These are phyloP conservation scores for Stictonetta naevosa DNA, from an alignment of 2,113 vertebrate species.

Conservation along the genomic window DNA sequence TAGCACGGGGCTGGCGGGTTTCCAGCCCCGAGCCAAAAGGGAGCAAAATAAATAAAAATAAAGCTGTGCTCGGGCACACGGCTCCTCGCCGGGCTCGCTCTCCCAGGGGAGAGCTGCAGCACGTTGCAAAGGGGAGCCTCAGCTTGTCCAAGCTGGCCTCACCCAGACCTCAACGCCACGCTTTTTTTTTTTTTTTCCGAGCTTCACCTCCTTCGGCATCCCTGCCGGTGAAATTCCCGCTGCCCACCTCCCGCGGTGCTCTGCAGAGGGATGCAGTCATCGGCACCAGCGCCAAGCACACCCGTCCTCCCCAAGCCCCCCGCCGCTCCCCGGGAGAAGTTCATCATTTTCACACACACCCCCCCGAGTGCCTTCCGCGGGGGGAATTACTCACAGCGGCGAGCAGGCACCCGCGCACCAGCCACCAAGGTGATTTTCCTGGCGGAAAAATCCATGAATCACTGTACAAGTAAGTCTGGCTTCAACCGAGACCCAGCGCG, in stretches of 20 bases:
- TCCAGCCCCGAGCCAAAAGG: background rate
- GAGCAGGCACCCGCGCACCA: constrained; percentile 7
- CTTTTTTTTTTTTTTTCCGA: background rate
- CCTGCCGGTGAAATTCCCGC: constrained; percentile 13
- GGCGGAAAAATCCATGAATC: constrained; percentile 32
- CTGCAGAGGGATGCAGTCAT: background rate
- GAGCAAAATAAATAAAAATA: background rate
- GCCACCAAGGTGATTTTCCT: constrained; percentile 25
- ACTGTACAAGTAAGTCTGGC: constrained; percentile 20
- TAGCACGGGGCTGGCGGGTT: background rate
- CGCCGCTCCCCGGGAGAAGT: background rate
- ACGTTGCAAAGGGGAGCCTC: background rate
- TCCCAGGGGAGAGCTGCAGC: background rate
- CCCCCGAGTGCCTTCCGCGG: background rate
- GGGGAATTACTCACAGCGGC: constrained; percentile 39
- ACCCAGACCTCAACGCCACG: rapidly evolving
- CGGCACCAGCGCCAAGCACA: background rate
- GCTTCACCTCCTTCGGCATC: background rate
- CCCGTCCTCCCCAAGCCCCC: constrained; percentile 7
- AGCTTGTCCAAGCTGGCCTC: background rate
- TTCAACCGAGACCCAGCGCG: background rate
- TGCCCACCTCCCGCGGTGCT: background rate
- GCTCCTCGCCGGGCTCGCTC: background rate
- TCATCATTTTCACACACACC: constrained; percentile 39
- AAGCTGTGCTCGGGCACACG: rapidly evolving